A percentile compares a stretch with the other conserved stretches of the same genome.
phyloP scores from a whole-genome alignment of 2,888 invertebrate species.

The Empis stercorea region DNA sequence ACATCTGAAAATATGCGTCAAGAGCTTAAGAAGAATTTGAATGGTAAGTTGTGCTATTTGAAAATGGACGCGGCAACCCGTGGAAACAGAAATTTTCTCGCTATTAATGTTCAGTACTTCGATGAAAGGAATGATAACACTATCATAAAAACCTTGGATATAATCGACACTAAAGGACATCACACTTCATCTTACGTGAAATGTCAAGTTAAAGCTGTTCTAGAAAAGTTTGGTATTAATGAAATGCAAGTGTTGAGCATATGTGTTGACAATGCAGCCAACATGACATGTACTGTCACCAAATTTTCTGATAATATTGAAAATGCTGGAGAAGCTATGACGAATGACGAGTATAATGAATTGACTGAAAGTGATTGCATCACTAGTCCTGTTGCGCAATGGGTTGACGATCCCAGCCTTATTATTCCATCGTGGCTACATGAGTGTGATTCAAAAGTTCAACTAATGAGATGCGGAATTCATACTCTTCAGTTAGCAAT shows the following conservation, averaged over 20 bases:
- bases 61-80: neutral
- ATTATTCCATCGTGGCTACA: neutral
- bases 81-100: neutral
- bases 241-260: slow-evolving; percentile 1
- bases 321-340: neutral
- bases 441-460: neutral
- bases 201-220: neutral
- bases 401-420: neutral
- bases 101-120: neutral
- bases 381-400: too few relatives aligned
- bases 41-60: neutral
- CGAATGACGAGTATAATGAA: neutral
- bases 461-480: neutral
- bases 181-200: neutral
- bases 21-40: slow-evolving; percentile 1
- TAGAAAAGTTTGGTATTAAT: neutral
- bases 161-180: neutral
- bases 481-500: neutral
- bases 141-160: neutral
- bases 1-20: neutral
- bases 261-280: neutral
- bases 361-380: neutral
- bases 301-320: neutral
- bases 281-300: slow-evolving; percentile 1
- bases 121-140: neutral